Base-by-base conservation (phyloP, 2,888 invertebrate species). In the Meandrusa payeni region DNA sequence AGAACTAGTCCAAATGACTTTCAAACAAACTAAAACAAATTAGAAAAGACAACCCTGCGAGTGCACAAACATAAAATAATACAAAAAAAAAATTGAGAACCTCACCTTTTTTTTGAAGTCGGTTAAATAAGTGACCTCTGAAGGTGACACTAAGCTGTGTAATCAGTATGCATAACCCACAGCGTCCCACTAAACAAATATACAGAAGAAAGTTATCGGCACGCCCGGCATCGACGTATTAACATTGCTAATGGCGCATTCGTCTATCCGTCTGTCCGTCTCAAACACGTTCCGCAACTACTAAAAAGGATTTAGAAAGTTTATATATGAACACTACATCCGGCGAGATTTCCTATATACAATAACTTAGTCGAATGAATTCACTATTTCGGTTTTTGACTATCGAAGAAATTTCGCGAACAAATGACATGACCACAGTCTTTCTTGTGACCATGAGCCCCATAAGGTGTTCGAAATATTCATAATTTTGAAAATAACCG, bases 251-350 rank as follows among this genome's bases (percentile, higher is more conserved):
- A 59, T 56, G 50, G 46, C 23, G 33, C 46, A 48, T 51, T 41
- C 37, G 52, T 47, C 46, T 41, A 52, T 54, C 39, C 23, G 39
- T 29, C n/a, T 15, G 15, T 15, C 15, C 4, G 15, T 13, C 27
- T 11, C 45, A 44, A 70, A 75, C 79, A 52, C 52, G 79, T 79
- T 76, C 66, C 47, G 61, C 67, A 55, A 69, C 61, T 33, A 59
- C 70, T 69, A 64, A 74, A 67, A 79, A 77, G 80, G 80, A 73
- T 64, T 66, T 70, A 76, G 80, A 80, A 80, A 80, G 79, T 72
- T 46, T n/a, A 36, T 19, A 38, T 41, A 4, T 13, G 32, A 44
- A 34, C 27, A 26, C 28, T 31, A 46, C 51, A 53, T 64, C 60
- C 60, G 62, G 11, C 44, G 33, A 33, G 13, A 44, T 48, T 49